Base-by-base conservation (phyloP, 2,888 invertebrate genomes). In the Torymus tubicola region DNA sequence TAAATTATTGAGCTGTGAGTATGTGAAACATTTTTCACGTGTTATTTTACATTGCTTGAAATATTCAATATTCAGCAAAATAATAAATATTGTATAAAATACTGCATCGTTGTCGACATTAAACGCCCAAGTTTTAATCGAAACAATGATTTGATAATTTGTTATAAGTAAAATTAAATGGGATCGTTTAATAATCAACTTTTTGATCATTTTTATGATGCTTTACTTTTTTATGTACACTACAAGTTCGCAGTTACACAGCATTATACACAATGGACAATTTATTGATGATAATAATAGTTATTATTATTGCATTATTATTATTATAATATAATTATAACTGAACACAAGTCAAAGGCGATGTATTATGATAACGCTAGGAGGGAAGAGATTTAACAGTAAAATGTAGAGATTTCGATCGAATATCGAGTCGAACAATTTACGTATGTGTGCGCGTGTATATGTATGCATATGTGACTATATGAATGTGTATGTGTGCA, bases 161-260 rank as follows among this genome's bases (percentile, higher is more conserved):
- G 57, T 67, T 10, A 14, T 57, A 53, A 21, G 61, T 76, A 55
- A 58, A 68, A 76, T 72, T 71, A 60, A 21, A 50, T 55, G 24
- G 16, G 69, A 70, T 65, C 63, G 50, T 57, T 63, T 24, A 65
- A 67, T 63, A 69, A 79, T 73, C 14, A 77, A 79, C 69, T 84
- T 84, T 85, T 85, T 82, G 84, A 85, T 85, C 82, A 83, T 87
- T 88, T 87, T 85, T 86, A 86, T 78, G 81, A 86, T 85, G 85
- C 83, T 84, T 86, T 86, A 85, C 83, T 85, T 87, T 86, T 87
- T 84, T 86, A 86, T 86, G 83, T 86, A 83, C 84, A 84, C 76
- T 73, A 81, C 83, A 87, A 86, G 84, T 87, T 86, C 85, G 83
- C 85, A 84, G 82, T 71, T 84, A 86, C 84, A 83, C 84, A 85